Evolutionary conservation across 1,140 invertebrate species (phyloP).

Genomic region (Diachasmimorpha longicaudata): DNA sequence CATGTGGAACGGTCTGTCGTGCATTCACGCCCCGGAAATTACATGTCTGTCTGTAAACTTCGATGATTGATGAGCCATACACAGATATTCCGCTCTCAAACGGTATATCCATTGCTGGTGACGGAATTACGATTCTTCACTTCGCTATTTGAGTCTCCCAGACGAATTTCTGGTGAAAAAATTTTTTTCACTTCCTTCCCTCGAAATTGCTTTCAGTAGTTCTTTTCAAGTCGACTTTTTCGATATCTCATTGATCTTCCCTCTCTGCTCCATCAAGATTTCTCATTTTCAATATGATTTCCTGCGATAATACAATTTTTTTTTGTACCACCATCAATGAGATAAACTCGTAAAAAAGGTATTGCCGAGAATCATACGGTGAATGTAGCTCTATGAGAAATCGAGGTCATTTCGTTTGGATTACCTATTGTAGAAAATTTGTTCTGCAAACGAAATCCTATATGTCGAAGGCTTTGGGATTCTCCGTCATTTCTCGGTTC

Average conservation of each 20-base stretch:
- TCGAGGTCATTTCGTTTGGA: conserved; percentile 21
- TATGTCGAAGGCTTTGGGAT: neutral
- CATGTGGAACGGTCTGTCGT: conserved; percentile 34
- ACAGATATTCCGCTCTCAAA: neutral
- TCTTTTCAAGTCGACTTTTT: neutral
- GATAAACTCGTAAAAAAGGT: neutral
- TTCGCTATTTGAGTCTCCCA: neutral
- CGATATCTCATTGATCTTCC: neutral
- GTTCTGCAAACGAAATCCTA: neutral
- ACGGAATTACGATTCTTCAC: neutral
- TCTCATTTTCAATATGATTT: neutral
- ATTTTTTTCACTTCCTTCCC: neutral
- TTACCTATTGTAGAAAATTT: conserved; percentile 16
- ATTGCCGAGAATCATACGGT: neutral
- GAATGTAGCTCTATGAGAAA: conserved; percentile 8
- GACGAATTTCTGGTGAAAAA: neutral
- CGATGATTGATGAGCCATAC: conserved; percentile 55
- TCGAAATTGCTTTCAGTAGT: neutral
- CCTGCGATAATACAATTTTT: neutral
- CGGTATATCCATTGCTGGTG: neutral
- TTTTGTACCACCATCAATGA: neutral
- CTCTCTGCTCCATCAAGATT: neutral
- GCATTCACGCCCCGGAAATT: conserved; percentile 54
- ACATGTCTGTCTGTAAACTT: conserved; percentile 61
- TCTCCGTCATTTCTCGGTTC: neutral